Percentiles rank a stretch among this genome's conserved stretches.
Evolutionary conservation across 1,140 invertebrate genomes (phyloP).

Genomic region (Cyclargus thomasi): DNA sequence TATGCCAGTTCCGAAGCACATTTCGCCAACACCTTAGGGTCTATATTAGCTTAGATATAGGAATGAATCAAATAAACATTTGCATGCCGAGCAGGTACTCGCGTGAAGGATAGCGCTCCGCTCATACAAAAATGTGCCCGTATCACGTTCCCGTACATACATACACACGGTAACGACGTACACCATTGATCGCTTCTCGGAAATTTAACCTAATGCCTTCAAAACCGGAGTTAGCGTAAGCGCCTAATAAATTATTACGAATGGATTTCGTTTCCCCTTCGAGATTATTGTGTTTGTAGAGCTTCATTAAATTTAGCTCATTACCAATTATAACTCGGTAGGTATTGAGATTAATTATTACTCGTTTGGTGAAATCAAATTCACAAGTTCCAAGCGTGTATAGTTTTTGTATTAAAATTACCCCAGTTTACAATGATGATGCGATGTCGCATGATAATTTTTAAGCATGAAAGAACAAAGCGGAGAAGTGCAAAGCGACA

Average conservation of each 20-base stretch:
- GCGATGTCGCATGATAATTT: not conserved
- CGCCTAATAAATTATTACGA: not conserved
- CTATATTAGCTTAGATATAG: slow-evolving; percentile 35
- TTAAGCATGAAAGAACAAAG: not conserved
- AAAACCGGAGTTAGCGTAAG: not conserved
- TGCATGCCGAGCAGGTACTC: slow-evolving; percentile 40
- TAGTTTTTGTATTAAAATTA: not conserved
- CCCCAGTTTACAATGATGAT: not conserved
- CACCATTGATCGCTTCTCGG: not conserved
- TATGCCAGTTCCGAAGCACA: slow-evolving; percentile 21
- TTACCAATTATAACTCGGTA: not conserved
- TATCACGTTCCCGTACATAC: slow-evolving; percentile 6
- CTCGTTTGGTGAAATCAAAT: not conserved
- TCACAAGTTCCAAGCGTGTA: not conserved
- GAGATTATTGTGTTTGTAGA: not conserved
- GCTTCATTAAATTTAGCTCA: not conserved
- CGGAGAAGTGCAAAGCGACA: not conserved
- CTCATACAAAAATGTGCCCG: slow-evolving; percentile 31
- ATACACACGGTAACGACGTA: not conserved
- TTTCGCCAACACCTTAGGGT: slow-evolving; percentile 23
- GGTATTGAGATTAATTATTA: not conserved
- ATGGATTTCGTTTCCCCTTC: slow-evolving; percentile 2
- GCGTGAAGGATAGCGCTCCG: slow-evolving; percentile 32
- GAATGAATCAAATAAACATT: slow-evolving; percentile 32
- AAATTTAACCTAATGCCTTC: not conserved